A percentile compares a stretch with the other conserved stretches of the same genome.
These are phyloP conservation scores for Spea bombifrons DNA, from an alignment of 2,113 vertebrate species.

Conservation along the genomic window DNA sequence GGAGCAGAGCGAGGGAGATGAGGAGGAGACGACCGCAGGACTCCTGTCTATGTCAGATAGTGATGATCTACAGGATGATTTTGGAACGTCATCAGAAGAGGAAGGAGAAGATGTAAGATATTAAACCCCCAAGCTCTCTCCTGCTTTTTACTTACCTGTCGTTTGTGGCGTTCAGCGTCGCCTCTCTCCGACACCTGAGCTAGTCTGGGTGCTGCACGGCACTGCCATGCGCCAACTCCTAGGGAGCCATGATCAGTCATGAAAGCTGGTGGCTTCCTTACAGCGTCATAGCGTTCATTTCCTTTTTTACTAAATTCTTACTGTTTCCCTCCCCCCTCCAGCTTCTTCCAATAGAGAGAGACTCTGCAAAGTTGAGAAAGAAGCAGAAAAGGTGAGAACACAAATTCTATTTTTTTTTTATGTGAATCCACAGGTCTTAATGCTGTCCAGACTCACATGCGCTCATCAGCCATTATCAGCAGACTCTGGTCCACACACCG, in stretches of 20 bases:
- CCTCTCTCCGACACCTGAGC: no score
- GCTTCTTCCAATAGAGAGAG: constrained; percentile 91
- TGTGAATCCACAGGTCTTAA: no score
- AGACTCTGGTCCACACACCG: background rate
- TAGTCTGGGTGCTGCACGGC: no score
- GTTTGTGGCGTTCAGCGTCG: no score
- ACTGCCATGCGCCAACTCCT: no score
- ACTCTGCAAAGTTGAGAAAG: constrained; percentile 76
- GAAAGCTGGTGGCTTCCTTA: no score
- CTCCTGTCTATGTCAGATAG: constrained; percentile 60
- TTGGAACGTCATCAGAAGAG: constrained; percentile 66
- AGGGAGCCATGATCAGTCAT: no score
- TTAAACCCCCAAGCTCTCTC: background rate
- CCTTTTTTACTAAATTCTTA: constrained; percentile 30
- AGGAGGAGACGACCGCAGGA: constrained; percentile 19
- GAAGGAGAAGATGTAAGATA: constrained; percentile 52
- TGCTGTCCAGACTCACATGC: no score
- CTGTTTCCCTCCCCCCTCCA: constrained; percentile 49
- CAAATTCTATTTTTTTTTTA: background rate
- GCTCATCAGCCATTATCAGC: background rate
- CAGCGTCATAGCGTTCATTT: no score
- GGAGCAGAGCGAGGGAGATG: constrained; percentile 52
- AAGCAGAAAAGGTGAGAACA: constrained; percentile 52
- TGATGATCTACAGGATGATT: constrained; percentile 84
- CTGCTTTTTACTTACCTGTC: constrained; percentile 12